Evolutionary conservation across 1,140 invertebrate species (phyloP), one percentile per base, ranked within the genome.

Genomic region (Scaptodrosophila lebanonensis): DNA sequence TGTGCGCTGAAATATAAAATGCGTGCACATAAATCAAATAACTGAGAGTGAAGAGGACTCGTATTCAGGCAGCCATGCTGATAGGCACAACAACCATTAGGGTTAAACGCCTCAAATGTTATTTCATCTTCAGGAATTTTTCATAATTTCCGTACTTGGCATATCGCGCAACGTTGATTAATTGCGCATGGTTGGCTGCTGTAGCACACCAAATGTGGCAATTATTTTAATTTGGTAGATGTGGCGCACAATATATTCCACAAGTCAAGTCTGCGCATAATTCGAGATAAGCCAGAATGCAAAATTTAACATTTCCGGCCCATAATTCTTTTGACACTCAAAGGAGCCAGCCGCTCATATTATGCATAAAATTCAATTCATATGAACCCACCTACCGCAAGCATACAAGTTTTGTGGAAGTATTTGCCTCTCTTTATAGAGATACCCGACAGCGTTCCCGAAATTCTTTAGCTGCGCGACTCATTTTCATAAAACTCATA

Each of bases 131-230:
- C 30, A 16, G 18, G 3, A 29, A 60, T 66, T 43, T 42, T 44
- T 42, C 62, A 79, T 79, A 77, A 79, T 70, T 68, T 43, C 66
- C 39, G 45, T 33, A 43, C 45, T 50, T 40, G 61, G 66, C 71
- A 68, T 79, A 72, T 77, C 58, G 32, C 44, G 59, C 29, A 51
- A 18, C 29, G 35, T 69, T 59, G 73, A 79, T 79, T 79, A 79
- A 82, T 79, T 79, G 68, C 68, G 45, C 8, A 8, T 8, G 22
- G 22, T 3, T 52, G 15, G 65, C 68, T 61, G 73, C 49, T 64
- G 59, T n/a, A n/a, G n/a, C n/a, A n/a, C n/a, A n/a, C n/a, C 60
- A 71, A 82, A 79, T 79, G 68, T 69, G 75, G 75, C 71, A 79
- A 79, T 69, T 79, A 79, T 79, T 79, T 73, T 69, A 79, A 79